Evolutionary conservation across 2,113 vertebrate species (phyloP), one percentile per base, ranked within the genome.

Genomic region (Rhinolophus ferrumequinum): DNA sequence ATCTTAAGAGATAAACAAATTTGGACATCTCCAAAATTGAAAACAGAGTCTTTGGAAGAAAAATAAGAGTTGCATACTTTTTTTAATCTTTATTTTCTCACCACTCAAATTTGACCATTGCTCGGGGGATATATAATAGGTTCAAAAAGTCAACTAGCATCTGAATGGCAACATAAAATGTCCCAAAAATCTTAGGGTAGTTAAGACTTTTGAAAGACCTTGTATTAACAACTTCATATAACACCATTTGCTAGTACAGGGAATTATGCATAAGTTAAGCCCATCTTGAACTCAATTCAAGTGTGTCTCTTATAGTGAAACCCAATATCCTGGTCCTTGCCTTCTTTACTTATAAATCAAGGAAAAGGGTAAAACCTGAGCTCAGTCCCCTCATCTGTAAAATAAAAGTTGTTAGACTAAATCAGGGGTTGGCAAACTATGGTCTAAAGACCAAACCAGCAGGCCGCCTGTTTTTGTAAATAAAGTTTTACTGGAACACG

Each of bases 301-400:
- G 30, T 50, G 66, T 66, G 62, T 86, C 66, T 89, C 26, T 76
- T 58, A 62, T 16, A 47, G 73, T 93, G 80, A 88, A 94, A 96
- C 38, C 13, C 56, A 93, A 69, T 56, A 89, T 30, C 28, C 30
- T 89, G 33, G 87, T 82, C 35, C 72, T 84, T 76, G 33, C 50
- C 12, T 67, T 84, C 35, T 83, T 77, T 90, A 86, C 66, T 77
- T 93, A n/a, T 30, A 88, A 76, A 72, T 72, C 47, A 95, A 50
- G 18, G 33, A 33, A 87, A 94, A 92, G 35, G 28, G 8, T 38
- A 22, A 90, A 90, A 87, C 52, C 56, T 60, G 47, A 94, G 82
- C 77, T 96, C 38, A 52, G 76, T 92, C 35, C 26, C 83, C 26
- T 96, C 26, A 64, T 93, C 75, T 95, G 52, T 64, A 90, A 93